Evolutionary conservation across 2,113 vertebrate genomes (phyloP).

Genomic region (Chloebia gouldiae): DNA sequence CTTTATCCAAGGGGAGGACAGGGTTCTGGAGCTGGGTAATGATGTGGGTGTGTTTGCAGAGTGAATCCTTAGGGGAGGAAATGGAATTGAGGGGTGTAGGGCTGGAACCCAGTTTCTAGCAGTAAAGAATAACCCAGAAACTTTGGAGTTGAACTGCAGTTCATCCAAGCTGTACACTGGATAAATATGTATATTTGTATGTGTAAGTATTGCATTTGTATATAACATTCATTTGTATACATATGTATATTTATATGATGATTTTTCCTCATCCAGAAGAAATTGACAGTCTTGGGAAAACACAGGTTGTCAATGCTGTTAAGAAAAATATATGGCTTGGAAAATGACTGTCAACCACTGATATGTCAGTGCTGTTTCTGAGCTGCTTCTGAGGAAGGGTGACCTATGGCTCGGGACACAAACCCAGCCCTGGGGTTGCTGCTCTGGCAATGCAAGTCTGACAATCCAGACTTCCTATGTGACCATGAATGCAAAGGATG

Average conservation of each 20-base stretch:
- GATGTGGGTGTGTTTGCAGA: background rate
- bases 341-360: background rate
- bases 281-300: background rate
- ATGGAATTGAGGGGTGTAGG: background rate
- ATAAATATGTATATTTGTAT: background rate
- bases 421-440: background rate
- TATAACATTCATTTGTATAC: background rate
- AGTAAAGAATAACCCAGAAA: background rate
- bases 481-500: background rate
- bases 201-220: background rate
- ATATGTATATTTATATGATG: background rate
- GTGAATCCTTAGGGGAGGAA: background rate
- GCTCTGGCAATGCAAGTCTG: background rate
- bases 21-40: background rate
- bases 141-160: background rate
- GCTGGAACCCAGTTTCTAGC: background rate
- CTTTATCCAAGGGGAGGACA: rapidly evolving
- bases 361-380: background rate
- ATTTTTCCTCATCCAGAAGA: background rate
- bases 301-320: background rate
- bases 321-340: background rate
- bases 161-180: background rate
- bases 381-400: background rate
- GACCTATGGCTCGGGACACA: background rate
- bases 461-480: background rate